Evolutionary conservation across 2,888 invertebrate genomes (phyloP), one percentile per base, ranked within the genome.

Genomic region (Drosophila helvetica): DNA sequence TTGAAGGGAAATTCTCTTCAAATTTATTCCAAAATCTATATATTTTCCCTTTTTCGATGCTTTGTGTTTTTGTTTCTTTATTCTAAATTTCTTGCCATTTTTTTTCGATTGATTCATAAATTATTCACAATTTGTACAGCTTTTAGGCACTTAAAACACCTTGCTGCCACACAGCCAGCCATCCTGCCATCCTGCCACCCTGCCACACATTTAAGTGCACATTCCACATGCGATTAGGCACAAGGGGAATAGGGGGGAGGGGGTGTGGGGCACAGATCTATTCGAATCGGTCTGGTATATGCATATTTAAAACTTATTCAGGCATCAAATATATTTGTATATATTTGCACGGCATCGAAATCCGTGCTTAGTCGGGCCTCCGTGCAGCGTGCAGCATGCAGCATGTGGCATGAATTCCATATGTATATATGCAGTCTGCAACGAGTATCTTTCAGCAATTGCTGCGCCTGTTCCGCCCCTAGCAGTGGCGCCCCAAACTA

Each of bases 261-360:
- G 4, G 17, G 33, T 12, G 7, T 17, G 47, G 33, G 30, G 8
- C 17, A 57, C 53, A 54, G 47, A 43, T 74, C 67, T 71, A 74
- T 65, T 54, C 50, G 56, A 74, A 58, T 54, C 50, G 56, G 27
- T 51, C 1, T 42, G 52, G 22, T 47, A 51, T 52, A 51, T 52
- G 85, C 88, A 85, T 88, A 87, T 89, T 83, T 83, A 83, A 83
- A 79, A 88, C 82, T 85, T 83, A 85, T 71, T 89, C 89, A 73
- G 86, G 83, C 83, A 74, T 69, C 72, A 79, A 77, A 83, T 85
- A 83, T 89, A 89, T 83, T 79, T 83, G 89, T 85, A 83, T 89
- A 89, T 83, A 82, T 83, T 83, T 87, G 87, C 83, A 76, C 77
- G 65, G 57, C 54, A 75, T 59, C 70, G 42, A 82, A 89, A 83